Evolutionary conservation across 2,113 vertebrate species (phyloP).

Genomic region (western clawed frog (Xenopus tropicalis)): DNA sequence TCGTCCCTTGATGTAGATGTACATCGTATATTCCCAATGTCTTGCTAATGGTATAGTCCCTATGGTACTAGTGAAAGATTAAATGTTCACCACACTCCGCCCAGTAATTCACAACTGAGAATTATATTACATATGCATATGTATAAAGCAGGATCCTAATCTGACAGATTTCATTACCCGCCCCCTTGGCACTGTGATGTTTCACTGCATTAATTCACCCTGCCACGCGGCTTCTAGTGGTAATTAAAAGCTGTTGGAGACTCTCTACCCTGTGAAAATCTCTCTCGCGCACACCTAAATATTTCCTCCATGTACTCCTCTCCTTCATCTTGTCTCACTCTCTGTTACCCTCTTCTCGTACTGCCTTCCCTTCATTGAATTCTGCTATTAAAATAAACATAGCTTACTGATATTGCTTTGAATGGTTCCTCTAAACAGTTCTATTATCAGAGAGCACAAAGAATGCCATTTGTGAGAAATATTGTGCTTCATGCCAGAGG

Average conservation of each 20-base stretch:
- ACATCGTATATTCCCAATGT: neutral
- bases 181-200: neutral
- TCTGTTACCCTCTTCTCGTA: neutral
- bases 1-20: neutral
- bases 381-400: neutral
- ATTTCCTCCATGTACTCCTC: neutral
- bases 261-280: neutral
- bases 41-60: neutral
- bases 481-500: neutral
- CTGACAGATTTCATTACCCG: neutral
- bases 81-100: neutral
- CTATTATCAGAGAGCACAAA: neutral
- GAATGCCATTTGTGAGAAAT: neutral
- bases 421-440: neutral
- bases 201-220: constrained; percentile 5
- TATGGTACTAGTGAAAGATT: neutral
- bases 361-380: neutral
- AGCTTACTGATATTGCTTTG: constrained; percentile 1
- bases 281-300: neutral
- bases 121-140: neutral
- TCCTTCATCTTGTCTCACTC: neutral
- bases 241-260: constrained; percentile 4
- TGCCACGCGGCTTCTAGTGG: neutral
- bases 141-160: neutral
- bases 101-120: neutral